Percentiles rank a stretch among this genome's conserved stretches.
These are phyloP conservation scores for Octopus sinensis DNA, from an alignment of 1,140 invertebrate species.

Conservation along the genomic window DNA sequence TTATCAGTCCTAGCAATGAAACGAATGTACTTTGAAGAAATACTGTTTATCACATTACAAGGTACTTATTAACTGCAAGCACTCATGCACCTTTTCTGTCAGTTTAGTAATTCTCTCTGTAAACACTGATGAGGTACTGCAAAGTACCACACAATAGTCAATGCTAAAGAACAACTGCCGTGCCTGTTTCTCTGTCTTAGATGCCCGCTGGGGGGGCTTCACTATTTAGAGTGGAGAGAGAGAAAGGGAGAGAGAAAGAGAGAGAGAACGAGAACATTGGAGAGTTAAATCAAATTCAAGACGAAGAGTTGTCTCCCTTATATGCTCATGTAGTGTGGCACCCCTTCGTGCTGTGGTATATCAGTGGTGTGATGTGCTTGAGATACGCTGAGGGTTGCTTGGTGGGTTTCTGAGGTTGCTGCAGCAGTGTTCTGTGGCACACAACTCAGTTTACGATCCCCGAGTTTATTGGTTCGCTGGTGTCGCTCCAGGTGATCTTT, in stretches of 20 bases:
- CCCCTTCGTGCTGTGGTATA: background rate
- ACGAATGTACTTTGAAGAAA: too few relatives aligned
- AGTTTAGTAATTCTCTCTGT: too few relatives aligned
- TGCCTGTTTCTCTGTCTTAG: too few relatives aligned
- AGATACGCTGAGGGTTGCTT: background rate
- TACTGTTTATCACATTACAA: too few relatives aligned
- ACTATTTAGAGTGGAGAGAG: background rate
- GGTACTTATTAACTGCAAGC: too few relatives aligned
- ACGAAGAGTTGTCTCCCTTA: background rate
- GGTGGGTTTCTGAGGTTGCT: background rate
- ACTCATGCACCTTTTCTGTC: too few relatives aligned
- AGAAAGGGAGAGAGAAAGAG: background rate
- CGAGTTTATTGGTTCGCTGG: conserved; percentile 65
- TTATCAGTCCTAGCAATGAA: too few relatives aligned
- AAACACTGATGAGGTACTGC: too few relatives aligned
- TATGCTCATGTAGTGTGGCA: background rate
- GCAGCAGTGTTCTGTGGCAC: background rate
- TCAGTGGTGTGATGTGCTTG: background rate
- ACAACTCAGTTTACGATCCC: background rate
- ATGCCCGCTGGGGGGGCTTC: too few relatives aligned
- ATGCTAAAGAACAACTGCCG: too few relatives aligned
- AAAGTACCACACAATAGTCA: too few relatives aligned
- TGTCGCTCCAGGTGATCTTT: conserved; percentile 69
- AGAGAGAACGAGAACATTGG: background rate
- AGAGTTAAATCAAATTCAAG: background rate